phyloP scores from a whole-genome alignment of 2,797 vertebrate genomes.

The Pangasius krempfi region DNA sequence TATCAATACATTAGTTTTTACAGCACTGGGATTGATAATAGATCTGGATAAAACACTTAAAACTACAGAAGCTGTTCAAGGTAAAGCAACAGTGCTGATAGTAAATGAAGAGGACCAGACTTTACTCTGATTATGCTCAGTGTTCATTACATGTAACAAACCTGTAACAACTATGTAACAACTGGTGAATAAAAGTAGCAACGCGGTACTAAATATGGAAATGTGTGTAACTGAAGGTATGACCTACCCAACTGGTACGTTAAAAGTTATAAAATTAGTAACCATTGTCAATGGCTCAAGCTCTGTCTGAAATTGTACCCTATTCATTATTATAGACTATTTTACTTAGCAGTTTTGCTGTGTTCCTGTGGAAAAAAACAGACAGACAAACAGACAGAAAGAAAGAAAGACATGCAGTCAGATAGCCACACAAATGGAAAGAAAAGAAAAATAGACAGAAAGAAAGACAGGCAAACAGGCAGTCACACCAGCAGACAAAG shows the following conservation, averaged over 20 bases:
- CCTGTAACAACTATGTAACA: not conserved
- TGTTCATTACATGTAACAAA: not conserved
- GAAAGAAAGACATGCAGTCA: not conserved
- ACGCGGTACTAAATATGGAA: not conserved
- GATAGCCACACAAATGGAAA: not conserved
- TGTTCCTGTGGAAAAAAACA: not conserved
- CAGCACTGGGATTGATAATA: not conserved
- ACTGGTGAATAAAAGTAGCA: not conserved
- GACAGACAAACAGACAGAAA: not conserved
- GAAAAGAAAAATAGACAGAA: not conserved
- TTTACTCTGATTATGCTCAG: not conserved
- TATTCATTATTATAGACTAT: too few relatives aligned
- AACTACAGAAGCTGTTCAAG: not conserved
- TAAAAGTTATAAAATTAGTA: not conserved
- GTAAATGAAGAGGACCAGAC: not conserved
- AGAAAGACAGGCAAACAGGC: not conserved
- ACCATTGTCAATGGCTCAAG: too few relatives aligned
- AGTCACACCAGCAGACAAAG: not conserved
- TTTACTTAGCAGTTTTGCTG: not conserved
- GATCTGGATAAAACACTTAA: not conserved
- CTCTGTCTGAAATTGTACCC: too few relatives aligned
- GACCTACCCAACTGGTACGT: not conserved
- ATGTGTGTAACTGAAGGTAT: not conserved
- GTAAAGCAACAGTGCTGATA: not conserved
- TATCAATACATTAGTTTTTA: not conserved